Percentiles rank a stretch among this genome's conserved stretches.
These are phyloP conservation scores for Sinonovacula constricta DNA, from an alignment of 1,140 invertebrate species.

Conservation along the genomic window DNA sequence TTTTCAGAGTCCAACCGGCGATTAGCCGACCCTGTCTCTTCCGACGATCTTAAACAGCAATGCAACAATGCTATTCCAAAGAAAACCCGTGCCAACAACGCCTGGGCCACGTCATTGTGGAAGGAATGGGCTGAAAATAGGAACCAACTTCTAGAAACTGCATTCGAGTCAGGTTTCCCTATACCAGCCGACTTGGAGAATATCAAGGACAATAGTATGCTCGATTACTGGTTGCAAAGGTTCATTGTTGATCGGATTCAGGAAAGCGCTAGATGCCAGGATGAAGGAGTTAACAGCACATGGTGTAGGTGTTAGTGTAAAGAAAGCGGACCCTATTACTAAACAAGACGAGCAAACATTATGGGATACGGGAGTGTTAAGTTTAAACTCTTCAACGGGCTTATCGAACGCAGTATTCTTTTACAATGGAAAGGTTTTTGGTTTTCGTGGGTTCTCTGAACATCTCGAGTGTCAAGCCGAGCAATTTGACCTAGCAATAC, in stretches of 20 bases:
- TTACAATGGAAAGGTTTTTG: constrained; percentile 38
- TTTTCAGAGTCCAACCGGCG: too few relatives aligned
- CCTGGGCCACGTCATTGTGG: neutral
- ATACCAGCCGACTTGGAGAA: neutral
- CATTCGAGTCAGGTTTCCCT: neutral
- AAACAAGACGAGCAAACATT: constrained; percentile 1
- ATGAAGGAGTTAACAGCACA: neutral
- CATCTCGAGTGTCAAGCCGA: constrained; percentile 16
- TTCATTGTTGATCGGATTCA: constrained; percentile 13
- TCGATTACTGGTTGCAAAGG: constrained; percentile 8
- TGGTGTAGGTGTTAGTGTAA: neutral
- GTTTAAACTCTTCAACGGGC: neutral
- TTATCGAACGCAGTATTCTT: constrained; percentile 22
- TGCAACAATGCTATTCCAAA: too few relatives aligned
- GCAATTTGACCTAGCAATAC: constrained; percentile 4
- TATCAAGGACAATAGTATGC: neutral
- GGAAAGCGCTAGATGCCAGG: neutral
- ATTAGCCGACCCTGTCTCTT: too few relatives aligned
- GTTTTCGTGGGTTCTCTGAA: constrained; percentile 19
- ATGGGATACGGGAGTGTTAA: constrained; percentile 22
- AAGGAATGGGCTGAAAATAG: constrained; percentile 2
- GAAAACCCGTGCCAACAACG: too few relatives aligned
- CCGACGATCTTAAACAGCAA: too few relatives aligned
- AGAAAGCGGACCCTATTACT: neutral
- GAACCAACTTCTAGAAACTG: neutral